A percentile compares a stretch with the other conserved stretches of the same genome.
These are phyloP conservation scores for Danio jaintianensis DNA, from an alignment of 2,797 vertebrate species.

Conservation along the genomic window DNA sequence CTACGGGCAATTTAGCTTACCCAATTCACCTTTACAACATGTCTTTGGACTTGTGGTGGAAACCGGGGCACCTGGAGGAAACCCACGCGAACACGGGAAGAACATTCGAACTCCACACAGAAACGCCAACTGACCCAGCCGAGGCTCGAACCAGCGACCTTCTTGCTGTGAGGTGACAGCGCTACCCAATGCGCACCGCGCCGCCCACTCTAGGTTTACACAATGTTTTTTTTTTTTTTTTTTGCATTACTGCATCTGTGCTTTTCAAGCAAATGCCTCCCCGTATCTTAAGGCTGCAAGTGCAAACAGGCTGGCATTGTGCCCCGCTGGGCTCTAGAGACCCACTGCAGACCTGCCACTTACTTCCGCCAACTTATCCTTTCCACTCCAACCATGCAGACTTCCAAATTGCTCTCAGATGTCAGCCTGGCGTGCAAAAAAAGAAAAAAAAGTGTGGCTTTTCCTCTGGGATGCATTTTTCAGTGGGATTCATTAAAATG, in stretches of 20 bases:
- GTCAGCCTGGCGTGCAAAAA: slow-evolving; percentile 67
- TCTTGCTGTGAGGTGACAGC: too few relatives aligned
- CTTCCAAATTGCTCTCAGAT: slow-evolving; percentile 82
- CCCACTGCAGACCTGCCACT: slow-evolving; percentile 61
- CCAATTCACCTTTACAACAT: too few relatives aligned
- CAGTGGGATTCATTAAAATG: slow-evolving; percentile 69
- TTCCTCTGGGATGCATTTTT: slow-evolving; percentile 72
- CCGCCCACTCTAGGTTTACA: not conserved
- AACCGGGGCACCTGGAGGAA: too few relatives aligned
- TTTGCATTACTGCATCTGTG: slow-evolving; percentile 57
- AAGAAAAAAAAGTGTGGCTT: slow-evolving; percentile 67
- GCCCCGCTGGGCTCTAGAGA: slow-evolving; percentile 51
- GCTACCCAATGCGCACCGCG: too few relatives aligned
- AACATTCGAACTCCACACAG: too few relatives aligned
- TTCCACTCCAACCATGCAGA: slow-evolving; percentile 76
- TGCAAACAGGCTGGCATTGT: slow-evolving; percentile 68
- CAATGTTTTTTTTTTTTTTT: slow-evolving; percentile 47
- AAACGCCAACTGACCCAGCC: too few relatives aligned
- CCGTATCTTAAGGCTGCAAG: slow-evolving; percentile 59
- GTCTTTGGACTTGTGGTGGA: too few relatives aligned
- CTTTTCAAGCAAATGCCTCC: slow-evolving; percentile 65
- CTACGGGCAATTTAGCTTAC: too few relatives aligned
- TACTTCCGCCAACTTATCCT: slow-evolving; percentile 74
- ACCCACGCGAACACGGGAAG: too few relatives aligned
- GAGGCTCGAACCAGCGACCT: too few relatives aligned